Conservation (phyloP, 2,113 vertebrate genomes). For the Hystrix brachyura region DNA sequence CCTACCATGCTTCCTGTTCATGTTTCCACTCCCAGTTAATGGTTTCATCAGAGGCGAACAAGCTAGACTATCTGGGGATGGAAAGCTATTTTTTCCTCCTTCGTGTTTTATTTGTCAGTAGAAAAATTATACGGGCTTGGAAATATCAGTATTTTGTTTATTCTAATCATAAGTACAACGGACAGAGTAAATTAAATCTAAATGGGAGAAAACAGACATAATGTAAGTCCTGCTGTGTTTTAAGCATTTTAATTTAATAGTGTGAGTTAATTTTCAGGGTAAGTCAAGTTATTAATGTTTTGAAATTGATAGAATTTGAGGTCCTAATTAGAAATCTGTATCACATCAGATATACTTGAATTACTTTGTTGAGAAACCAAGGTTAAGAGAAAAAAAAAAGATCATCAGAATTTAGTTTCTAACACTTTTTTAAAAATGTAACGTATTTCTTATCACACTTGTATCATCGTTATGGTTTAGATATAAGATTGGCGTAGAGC, state of each 20-base stretch:
- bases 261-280: slow-evolving; percentile 47
- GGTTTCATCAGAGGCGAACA: neutral
- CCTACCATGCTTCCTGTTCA: neutral
- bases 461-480: neutral
- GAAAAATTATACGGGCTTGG: neutral
- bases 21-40: neutral
- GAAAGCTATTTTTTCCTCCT: neutral
- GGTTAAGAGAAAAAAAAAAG: neutral
- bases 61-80: neutral
- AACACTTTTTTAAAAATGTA: neutral
- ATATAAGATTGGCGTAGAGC: too few relatives aligned
- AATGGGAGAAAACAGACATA: neutral
- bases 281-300: neutral
- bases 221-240: slow-evolving; percentile 2
- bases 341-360: neutral
- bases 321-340: neutral
- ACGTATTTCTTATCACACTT: neutral
- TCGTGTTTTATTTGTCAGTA: neutral
- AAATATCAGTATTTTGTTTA: neutral
- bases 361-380: neutral
- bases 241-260: slow-evolving; percentile 55
- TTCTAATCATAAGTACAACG: neutral
- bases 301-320: slow-evolving; percentile 48
- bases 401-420: neutral
- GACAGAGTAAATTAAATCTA: neutral